Base-by-base conservation (phyloP, 2,888 invertebrate genomes). In the Cabera pusaria region DNA sequence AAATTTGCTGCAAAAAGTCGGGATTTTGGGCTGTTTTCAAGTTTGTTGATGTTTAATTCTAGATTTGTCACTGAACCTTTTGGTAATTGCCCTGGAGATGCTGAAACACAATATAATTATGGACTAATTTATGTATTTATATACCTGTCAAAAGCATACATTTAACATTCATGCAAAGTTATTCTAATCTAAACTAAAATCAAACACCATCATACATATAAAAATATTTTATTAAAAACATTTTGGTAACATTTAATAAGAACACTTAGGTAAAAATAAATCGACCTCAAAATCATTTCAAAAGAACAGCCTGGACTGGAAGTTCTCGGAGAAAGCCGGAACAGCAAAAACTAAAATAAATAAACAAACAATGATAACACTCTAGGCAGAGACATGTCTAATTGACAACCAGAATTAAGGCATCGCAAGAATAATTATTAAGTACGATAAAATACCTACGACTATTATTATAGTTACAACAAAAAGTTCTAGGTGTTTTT, bases 171-270 rank as follows among this genome's bases (percentile, higher is more conserved):
- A 14, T 4, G 14, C 35, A 6, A 31, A 37, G 55, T 40, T 66
- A 61, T 67, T 57, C 14, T 8, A 9, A 12, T 16, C 9, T n/a
- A n/a, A n/a, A 7, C 18, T 10, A 2, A 25, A 76, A 66, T 66
- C 34, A 80, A 82, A 81, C 72, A 66, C 49, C 57, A 49, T 37
- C 42, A 5, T 90, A 90, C 88, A 87, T 90, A 90, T 90, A 90
- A 90, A 90, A 90, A 90, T 90, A 90, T 90, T 90, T 90, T 90
- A 90, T 90, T 90, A 90, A 90, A 90, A 90, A 90, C 90, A 90
- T 90, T 90, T 90, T 90, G 90, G 90, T 90, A 90, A 90, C 90
- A 90, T 90, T 90, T 90, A 90, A 90, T 90, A 90, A 90, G 90
- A 90, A 90, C 90, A 90, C 90, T 90, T 90, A 90, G 90, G 90